These are phyloP conservation scores for Trachemys scripta DNA, from an alignment of 2,113 vertebrate species.

Conservation along the genomic window DNA sequence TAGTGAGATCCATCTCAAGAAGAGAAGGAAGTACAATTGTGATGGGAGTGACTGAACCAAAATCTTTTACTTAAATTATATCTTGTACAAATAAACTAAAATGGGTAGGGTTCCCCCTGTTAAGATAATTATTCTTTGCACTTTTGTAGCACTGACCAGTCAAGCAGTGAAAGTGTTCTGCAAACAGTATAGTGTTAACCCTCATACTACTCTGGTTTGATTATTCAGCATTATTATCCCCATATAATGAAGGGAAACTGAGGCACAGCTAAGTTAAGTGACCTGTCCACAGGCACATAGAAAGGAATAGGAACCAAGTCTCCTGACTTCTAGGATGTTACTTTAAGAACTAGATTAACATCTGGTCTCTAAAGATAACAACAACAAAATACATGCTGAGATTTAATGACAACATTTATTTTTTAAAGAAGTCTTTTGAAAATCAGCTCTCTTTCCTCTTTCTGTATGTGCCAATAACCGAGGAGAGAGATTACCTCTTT, in stretches of 20 bases:
- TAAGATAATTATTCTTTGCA: neutral
- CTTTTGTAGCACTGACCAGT: neutral
- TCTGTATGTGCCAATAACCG: accelerated
- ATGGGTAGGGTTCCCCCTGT: neutral
- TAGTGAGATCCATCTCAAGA: neutral
- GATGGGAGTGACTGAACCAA: too few species aligned
- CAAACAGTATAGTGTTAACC: neutral
- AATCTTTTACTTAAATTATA: neutral
- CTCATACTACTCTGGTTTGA: neutral
- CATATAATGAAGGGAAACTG: slow-evolving; percentile 7
- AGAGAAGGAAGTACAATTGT: too few species aligned
- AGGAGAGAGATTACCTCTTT: neutral
- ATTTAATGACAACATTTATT: neutral
- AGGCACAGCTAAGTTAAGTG: neutral
- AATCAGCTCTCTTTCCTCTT: neutral
- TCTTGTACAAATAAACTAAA: neutral
- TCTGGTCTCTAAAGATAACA: neutral
- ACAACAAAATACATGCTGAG: neutral
- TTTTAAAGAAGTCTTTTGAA: neutral
- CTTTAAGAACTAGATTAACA: neutral
- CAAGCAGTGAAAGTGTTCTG: neutral
- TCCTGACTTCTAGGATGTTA: neutral
- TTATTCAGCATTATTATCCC: neutral
- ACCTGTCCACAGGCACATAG: slow-evolving; percentile 32
- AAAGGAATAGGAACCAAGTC: neutral